Base-by-base conservation (phyloP, 2,113 vertebrate genomes). In the Miniopterus natalensis region DNA sequence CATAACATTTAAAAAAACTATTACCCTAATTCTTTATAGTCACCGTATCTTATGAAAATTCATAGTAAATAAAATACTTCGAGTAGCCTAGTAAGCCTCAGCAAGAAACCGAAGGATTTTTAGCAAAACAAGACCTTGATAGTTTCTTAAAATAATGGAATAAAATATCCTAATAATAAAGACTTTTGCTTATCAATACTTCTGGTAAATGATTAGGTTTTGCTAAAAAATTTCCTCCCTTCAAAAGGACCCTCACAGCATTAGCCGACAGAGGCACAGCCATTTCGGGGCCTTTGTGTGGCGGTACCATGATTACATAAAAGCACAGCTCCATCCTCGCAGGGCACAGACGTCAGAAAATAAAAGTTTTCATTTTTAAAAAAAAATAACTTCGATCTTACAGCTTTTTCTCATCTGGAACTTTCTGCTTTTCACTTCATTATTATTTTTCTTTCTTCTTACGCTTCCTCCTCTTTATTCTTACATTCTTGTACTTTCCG, bases 1-100 rank as follows among this genome's bases (percentile, higher is more conserved):
- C 11, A 87, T 90, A 89, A 31, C 17, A n/a, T 53, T 86, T 83
- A 29, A 68, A 2, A 36, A 80, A 79, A 17, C 75, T 51, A 88
- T 27, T 75, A 88, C 29, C 93, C 42, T 57, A 81, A 88, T 29
- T 94, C 21, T 90, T 92, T 73, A 93, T n/a, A 92, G 42, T 74
- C 55, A 87, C 25, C 71, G 25, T 63, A 80, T 61, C 47, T 68
- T 75, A n/a, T 36, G 13, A 90, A n/a, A 49, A 55, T 65, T 80
- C 40, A 75, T 1, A 80, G 63, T 89, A 75, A 91, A 91, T 70
- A 90, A 84, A 85, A 61, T 66, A 80, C 25, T 80, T 73, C 80
- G 11, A 47, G 47, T 36, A 80, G 49, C 5, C 57, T 95, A 51
- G 5, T 1, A 83, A 47, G 21, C 8, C 25, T 31, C 14, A 74